Conservation (phyloP, 2,113 vertebrate species). For the Gasterosteus nipponicus region DNA sequence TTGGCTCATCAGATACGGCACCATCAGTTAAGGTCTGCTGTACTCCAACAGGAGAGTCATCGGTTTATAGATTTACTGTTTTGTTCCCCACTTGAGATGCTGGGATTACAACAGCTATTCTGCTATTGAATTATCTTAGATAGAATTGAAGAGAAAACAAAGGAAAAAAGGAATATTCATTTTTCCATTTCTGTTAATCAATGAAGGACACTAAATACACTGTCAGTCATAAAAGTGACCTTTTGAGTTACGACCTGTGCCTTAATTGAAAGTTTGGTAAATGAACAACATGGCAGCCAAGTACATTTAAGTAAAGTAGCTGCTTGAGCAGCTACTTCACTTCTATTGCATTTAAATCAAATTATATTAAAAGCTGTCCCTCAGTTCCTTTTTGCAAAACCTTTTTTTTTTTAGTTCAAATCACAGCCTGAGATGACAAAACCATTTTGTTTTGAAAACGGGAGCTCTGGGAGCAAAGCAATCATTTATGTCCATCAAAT, state of each 20-base stretch:
- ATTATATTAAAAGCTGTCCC: constrained; percentile 43
- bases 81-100: not conserved
- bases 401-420: constrained; percentile 34
- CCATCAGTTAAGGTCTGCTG: not conserved
- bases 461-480: constrained; percentile 16
- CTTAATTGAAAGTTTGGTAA: not conserved
- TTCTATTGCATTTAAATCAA: constrained; percentile 43
- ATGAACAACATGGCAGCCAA: not conserved
- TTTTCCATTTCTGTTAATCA: not conserved
- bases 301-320: not conserved
- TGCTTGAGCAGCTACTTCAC: constrained; percentile 11
- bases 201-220: not conserved
- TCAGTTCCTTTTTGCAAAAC: constrained; percentile 21
- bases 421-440: constrained; percentile 10
- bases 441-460: constrained; percentile 25
- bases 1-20: not conserved
- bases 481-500: constrained; percentile 26
- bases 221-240: not conserved
- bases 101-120: constrained; percentile 6
- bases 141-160: not conserved
- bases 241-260: not conserved
- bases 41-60: not conserved
- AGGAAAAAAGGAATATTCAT: not conserved
- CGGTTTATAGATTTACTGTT: not conserved
- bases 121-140: constrained; percentile 1